Percentiles rank a stretch among this genome's conserved stretches.
phyloP scores from a whole-genome alignment of 2,113 vertebrate species.

The Erythrocebus patas region DNA sequence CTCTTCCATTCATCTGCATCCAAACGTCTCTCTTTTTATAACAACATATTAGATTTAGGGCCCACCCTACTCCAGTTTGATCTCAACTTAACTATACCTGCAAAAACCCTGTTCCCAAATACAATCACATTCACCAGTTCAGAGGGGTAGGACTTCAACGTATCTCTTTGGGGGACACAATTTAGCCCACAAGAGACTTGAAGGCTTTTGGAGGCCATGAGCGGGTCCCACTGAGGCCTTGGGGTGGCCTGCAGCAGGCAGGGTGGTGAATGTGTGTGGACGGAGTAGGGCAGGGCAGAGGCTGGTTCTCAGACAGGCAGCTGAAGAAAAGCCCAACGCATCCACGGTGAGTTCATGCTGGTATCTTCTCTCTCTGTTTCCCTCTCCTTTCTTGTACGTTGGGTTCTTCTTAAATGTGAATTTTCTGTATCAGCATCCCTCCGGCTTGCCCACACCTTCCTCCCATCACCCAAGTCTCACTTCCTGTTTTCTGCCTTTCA shows the following conservation, averaged over 20 bases:
- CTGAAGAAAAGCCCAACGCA: fast-evolving
- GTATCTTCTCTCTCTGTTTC: not conserved
- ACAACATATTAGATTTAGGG: not conserved
- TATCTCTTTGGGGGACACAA: fast-evolving
- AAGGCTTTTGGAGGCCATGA: not conserved
- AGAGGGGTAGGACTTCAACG: not conserved
- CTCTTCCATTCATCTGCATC: not conserved
- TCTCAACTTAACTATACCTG: not conserved
- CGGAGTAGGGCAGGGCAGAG: fast-evolving
- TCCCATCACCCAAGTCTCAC: not conserved
- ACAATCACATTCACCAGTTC: not conserved
- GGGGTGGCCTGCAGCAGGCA: not conserved
- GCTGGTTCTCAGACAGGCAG: not conserved
- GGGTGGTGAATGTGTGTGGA: fast-evolving
- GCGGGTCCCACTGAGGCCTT: fast-evolving
- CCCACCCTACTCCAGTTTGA: too few species aligned
- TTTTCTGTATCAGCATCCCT: not conserved
- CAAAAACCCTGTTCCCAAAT: not conserved
- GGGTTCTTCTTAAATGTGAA: not conserved
- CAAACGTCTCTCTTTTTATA: fast-evolving
- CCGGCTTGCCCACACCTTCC: not conserved
- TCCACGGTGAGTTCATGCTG: not conserved
- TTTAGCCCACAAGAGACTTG: not conserved
- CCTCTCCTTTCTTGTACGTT: fast-evolving
- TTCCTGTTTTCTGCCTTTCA: not conserved